Evolutionary conservation across 2,888 invertebrate genomes (phyloP), one percentile per base, ranked within the genome.

Genomic region (Chorisops tibialis): DNA sequence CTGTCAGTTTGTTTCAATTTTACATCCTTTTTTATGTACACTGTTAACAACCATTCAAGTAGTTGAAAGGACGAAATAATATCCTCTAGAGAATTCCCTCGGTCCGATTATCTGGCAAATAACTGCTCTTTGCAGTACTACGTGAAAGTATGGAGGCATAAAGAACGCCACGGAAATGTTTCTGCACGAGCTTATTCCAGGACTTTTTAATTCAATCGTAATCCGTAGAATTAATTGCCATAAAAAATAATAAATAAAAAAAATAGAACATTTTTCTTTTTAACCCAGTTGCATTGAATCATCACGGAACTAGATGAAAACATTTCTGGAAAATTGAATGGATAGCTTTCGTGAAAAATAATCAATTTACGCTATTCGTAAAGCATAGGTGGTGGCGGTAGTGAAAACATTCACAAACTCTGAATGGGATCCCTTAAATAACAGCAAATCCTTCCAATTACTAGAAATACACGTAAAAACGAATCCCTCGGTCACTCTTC

Each of bases 381-480:
- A n/a, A n/a, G n/a, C n/a, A n/a, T n/a, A n/a, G 5, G 30, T 9
- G 30, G 30, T 30, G 30, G 7, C 30, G 30, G 9, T 9, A 30
- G 30, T 30, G 9, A 5, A 9, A 9, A n/a, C n/a, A n/a, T n/a
- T n/a, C n/a, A 9, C 9, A 30, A 30, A 30, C 30, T 30, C 30
- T 30, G 30, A 30, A 41, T 16, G 16, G 16, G 41, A 41, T 16
- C 41, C 16, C 41, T 41, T 41, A 16, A 41, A 41, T 41, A 16
- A n/a, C 47, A 7, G 5, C 19, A 47, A 63, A 63, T 59, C 63
- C 60, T 30, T 18, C 54, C 63, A 63, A 63, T 63, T 63, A 63
- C 54, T n/a, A 24, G 38, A 54, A 63, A 48, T 38, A 60, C 63
- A 63, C 63, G 63, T 59, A 63, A 38, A 41, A 16, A 24, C 50